These are phyloP conservation scores for Podarcis raffonei DNA, from an alignment of 2,113 vertebrate genomes.

Conservation along the genomic window DNA sequence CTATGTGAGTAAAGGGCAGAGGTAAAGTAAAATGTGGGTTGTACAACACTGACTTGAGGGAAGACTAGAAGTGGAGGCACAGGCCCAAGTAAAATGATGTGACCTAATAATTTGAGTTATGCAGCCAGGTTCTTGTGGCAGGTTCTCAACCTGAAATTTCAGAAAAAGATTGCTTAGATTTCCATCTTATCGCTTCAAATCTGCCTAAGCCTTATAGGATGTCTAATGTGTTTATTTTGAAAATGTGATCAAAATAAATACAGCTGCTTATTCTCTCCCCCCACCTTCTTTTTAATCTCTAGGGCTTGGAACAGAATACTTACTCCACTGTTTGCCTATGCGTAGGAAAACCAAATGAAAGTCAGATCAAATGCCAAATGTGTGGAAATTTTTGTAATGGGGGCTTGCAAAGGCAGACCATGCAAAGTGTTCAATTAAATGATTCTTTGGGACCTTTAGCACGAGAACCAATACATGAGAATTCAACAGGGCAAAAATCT, in stretches of 20 bases:
- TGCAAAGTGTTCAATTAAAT: conserved; percentile 68
- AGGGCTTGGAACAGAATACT: conserved; percentile 78
- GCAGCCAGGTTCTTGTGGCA: not conserved
- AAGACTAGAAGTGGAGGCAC: not conserved
- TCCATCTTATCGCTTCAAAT: not conserved
- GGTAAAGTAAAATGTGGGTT: not conserved
- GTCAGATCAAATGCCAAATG: conserved; percentile 80
- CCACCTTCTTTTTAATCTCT: conserved; percentile 21
- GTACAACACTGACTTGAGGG: not conserved
- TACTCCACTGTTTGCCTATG: conserved; percentile 79
- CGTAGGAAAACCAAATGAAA: conserved; percentile 82
- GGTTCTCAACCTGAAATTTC: not conserved
- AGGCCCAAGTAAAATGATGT: not conserved
- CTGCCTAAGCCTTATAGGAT: not conserved
- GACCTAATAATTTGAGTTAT: not conserved
- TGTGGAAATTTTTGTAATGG: conserved; percentile 75
- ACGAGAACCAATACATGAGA: conserved; percentile 85
- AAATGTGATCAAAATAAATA: not conserved
- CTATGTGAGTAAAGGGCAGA: not conserved
- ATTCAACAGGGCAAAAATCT: conserved; percentile 78
- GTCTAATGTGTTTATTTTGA: not conserved
- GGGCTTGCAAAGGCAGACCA: conserved; percentile 77
- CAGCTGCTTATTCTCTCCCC: not conserved
- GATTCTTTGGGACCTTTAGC: conserved; percentile 77
- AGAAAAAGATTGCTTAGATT: not conserved